Evolutionary conservation across 2,888 invertebrate genomes (phyloP), one percentile per base, ranked within the genome.

Genomic region (Dorcus parallelipipedus): DNA sequence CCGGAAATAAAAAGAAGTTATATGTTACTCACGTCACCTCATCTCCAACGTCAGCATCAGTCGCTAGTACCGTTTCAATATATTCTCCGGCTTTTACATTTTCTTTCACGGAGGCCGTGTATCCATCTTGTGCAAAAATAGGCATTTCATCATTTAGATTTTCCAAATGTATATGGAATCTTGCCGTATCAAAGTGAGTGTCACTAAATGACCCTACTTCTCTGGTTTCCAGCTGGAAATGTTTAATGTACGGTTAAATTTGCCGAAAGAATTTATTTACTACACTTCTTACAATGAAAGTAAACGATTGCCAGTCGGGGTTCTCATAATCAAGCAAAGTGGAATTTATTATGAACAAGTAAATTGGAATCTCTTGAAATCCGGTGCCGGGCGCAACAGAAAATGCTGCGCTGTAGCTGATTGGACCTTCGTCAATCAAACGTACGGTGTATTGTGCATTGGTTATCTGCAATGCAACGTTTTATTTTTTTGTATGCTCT

Each of bases 61-160:
- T 72, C 0, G 90, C 90, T 5, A 67, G 63, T 3, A 89, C 77
- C 1, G 71, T 81, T 1, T 76, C 81, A n/a, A 90, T 80, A 3
- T 64, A 59, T 60, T 75, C 78, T 2, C 80, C 82, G 9, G 14
- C 14, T 5, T 75, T 76, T 33, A 82, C 81, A 14, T 84, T 85
- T 77, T 90, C 90, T 9, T 81, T 73, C 54, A 85, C 77, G 4
- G 73, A 64, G 0, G 79, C 79, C 0, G 69, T 78, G 0, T 75
- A 77, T 39, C 77, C 74, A 3, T 74, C 71, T 9, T 69, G 59
- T 5, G 73, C 69, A 72, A 90, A 90, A 62, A 81, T 81, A 0
- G 91, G 91, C 62, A 78, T 67, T 72, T 89, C 89, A 70, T 91
- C 90, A 73, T 90, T 91, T 80, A 84, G 83, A 76, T 91, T 88